Evolutionary conservation across 2,113 vertebrate species (phyloP).

Genomic region (Mesoclemmys tuberculata): DNA sequence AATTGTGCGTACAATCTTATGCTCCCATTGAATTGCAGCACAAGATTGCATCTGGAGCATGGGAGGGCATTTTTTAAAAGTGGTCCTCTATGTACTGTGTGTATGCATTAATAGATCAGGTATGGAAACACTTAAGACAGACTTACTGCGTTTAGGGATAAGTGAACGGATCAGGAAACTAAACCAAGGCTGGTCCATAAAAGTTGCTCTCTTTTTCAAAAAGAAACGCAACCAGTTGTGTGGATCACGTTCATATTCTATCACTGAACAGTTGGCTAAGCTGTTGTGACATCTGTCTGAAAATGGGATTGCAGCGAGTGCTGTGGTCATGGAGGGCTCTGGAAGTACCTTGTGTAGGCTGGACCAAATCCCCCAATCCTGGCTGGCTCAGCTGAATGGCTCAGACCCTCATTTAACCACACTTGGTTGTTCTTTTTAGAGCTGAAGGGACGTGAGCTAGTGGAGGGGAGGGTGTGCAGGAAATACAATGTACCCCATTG

Average conservation of each 20-base stretch:
- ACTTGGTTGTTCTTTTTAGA: neutral
- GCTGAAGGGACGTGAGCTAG: conserved; percentile 6
- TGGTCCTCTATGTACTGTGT: neutral
- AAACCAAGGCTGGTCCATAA: neutral
- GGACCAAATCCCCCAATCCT: neutral
- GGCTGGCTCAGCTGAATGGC: neutral
- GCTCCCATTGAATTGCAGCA: neutral
- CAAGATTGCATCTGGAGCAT: neutral
- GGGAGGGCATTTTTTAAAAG: neutral
- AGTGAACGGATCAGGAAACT: neutral
- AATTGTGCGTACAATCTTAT: neutral
- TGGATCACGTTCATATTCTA: neutral
- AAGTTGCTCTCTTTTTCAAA: neutral
- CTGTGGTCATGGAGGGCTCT: neutral
- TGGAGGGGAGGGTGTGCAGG: neutral
- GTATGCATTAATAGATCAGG: neutral
- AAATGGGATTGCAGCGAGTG: neutral
- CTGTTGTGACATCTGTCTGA: neutral
- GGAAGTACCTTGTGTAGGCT: conserved; percentile 17
- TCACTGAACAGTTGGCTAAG: neutral
- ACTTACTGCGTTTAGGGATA: neutral
- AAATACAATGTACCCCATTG: neutral
- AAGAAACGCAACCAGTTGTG: neutral
- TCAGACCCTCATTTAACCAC: neutral
- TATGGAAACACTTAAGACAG: neutral